A percentile compares a stretch with the other conserved stretches of the same genome.
phyloP scores from a whole-genome alignment of 2,113 vertebrate species.

The Phrynocephalus versicolor region DNA sequence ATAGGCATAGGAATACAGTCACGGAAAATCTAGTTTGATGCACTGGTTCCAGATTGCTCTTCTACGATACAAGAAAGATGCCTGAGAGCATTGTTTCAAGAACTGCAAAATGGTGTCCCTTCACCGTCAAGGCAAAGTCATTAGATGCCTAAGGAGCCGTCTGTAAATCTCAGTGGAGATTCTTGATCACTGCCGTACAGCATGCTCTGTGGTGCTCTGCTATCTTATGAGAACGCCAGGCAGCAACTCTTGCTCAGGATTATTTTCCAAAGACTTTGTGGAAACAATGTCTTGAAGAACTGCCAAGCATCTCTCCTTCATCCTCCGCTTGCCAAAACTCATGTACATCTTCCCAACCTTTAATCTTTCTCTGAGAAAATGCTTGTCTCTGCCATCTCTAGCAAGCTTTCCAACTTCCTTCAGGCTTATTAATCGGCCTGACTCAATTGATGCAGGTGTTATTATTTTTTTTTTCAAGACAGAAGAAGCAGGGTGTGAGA shows the following conservation, averaged over 20 bases:
- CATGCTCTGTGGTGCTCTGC: constrained; percentile 81
- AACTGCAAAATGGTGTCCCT: not conserved
- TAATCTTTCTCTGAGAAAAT: constrained; percentile 67
- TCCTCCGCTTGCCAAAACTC: constrained; percentile 75
- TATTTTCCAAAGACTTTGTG: constrained; percentile 88
- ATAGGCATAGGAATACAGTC: not conserved
- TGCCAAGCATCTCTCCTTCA: constrained; percentile 84
- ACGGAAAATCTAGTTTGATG: not conserved
- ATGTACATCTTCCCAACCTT: constrained; percentile 59
- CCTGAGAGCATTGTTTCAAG: not conserved
- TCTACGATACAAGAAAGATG: not conserved
- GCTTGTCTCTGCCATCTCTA: constrained; percentile 61
- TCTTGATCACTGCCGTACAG: constrained; percentile 84
- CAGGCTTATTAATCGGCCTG: constrained; percentile 63
- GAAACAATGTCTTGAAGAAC: constrained; percentile 85
- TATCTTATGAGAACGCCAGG: constrained; percentile 84
- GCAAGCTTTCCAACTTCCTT: constrained; percentile 61
- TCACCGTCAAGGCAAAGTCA: constrained; percentile 55
- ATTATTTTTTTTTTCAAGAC: constrained; percentile 37
- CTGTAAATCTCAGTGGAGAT: constrained; percentile 78
- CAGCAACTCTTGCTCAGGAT: constrained; percentile 87
- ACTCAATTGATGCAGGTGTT: constrained; percentile 61
- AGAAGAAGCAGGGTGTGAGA: constrained; percentile 39
- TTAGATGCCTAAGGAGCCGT: constrained; percentile 81
- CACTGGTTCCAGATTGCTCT: not conserved